A percentile compares a stretch with the other conserved stretches of the same genome.
Conservation (phyloP, 2,888 invertebrate species). For the Thereva unica region DNA sequence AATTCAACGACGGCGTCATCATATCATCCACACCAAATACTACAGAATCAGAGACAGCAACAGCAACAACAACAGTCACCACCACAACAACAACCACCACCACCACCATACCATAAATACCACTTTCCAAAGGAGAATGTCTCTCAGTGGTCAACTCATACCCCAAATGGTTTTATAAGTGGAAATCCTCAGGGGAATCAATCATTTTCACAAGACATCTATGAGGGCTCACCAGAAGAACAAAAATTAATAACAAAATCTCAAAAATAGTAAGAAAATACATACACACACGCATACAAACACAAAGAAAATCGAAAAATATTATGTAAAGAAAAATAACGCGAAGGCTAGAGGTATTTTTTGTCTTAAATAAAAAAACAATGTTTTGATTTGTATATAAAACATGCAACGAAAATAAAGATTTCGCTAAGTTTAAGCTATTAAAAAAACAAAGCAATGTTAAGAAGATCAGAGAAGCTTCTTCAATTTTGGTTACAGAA, state of each 20-base stretch:
- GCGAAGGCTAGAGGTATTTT: too few species aligned
- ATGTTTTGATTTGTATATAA: too few species aligned
- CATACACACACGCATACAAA: too few species aligned
- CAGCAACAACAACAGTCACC: conserved; percentile 8
- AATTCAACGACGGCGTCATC: conserved; percentile 22
- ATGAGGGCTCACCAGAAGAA: conserved; percentile 21
- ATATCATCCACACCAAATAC: conserved; percentile 2
- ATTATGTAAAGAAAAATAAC: too few species aligned
- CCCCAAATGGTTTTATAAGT: conserved; percentile 30
- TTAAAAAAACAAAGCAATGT: too few species aligned
- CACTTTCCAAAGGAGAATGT: conserved; percentile 11
- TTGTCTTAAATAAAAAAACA: too few species aligned
- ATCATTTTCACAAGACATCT: conserved; percentile 23
- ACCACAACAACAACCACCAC: conserved; percentile 6
- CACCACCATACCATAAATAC: background rate
- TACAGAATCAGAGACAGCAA: background rate
- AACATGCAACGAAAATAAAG: too few species aligned
- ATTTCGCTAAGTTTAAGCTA: too few species aligned
- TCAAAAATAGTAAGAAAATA: conserved; percentile 1
- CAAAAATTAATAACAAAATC: conserved; percentile 18
- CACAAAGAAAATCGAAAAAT: too few species aligned
- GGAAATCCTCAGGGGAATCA: conserved; percentile 20
- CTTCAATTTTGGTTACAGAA: too few species aligned
- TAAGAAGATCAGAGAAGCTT: too few species aligned
- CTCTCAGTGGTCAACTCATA: conserved; percentile 10